A percentile compares a stretch with the other conserved stretches of the same genome.
Evolutionary conservation across 2,113 vertebrate species (phyloP).

Genomic region (Poeciliopsis occidentalis): DNA sequence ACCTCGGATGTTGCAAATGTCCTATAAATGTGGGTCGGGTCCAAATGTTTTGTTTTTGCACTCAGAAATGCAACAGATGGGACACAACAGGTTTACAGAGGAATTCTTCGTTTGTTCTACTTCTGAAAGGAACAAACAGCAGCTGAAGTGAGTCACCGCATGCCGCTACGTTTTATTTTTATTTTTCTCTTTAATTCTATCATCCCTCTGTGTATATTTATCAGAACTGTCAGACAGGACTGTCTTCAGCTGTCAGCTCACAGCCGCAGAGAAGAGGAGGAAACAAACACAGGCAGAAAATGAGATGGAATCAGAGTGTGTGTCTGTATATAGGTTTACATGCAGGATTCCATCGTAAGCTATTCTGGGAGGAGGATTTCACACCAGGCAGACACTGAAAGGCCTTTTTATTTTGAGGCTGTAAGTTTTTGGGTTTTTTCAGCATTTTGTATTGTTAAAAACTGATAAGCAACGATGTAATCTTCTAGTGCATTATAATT

Average conservation of each 20-base stretch:
- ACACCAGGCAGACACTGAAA: conserved; percentile 1
- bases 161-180: conserved; percentile 37
- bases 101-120: conserved; percentile 32
- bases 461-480: too few species aligned
- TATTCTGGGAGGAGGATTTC: conserved; percentile 21
- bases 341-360: conserved; percentile 15
- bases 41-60: conserved; percentile 5
- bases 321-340: conserved; percentile 5
- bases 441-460: conserved; percentile 1
- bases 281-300: conserved; percentile 30
- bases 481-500: too few species aligned
- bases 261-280: conserved; percentile 14
- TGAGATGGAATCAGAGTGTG: background rate
- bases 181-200: conserved; percentile 53
- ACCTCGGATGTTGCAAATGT: too few species aligned
- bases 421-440: background rate
- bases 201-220: conserved; percentile 53
- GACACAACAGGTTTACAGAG: conserved; percentile 33
- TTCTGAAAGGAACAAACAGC: conserved; percentile 49
- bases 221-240: conserved; percentile 52
- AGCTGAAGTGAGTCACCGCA: conserved; percentile 47
- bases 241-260: conserved; percentile 53
- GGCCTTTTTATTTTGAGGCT: background rate
- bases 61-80: conserved; percentile 33
- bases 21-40: too few species aligned